Percentiles rank a stretch among this genome's conserved stretches.
These are phyloP conservation scores for Saccostrea echinata DNA, from an alignment of 1,140 invertebrate species.

Conservation along the genomic window DNA sequence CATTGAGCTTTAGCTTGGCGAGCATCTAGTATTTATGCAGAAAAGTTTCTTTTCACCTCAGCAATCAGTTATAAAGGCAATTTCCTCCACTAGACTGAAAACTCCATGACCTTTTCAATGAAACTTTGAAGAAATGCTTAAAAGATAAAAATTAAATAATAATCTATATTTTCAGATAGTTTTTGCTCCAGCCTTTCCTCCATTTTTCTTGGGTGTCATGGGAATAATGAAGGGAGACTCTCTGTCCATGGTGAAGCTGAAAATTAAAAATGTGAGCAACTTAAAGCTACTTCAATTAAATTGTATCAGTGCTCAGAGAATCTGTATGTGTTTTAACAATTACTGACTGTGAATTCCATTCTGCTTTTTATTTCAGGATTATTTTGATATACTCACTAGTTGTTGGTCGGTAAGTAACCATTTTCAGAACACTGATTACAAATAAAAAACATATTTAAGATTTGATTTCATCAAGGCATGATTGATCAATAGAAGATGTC, in stretches of 20 bases:
- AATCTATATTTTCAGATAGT: not conserved
- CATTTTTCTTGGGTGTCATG: constrained; percentile 16
- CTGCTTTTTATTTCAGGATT: not conserved
- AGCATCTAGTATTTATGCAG: too few species aligned
- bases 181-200: constrained; percentile 8
- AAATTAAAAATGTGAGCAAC: not conserved
- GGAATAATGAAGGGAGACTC: constrained; percentile 28
- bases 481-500: not conserved
- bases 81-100: too few species aligned
- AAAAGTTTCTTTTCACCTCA: too few species aligned
- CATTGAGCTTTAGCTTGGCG: too few species aligned
- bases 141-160: too few species aligned
- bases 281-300: not conserved
- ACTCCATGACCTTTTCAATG: too few species aligned
- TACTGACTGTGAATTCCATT: too few species aligned
- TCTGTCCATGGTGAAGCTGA: not conserved
- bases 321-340: not conserved
- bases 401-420: constrained; percentile 14
- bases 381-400: not conserved
- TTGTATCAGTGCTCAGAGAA: not conserved
- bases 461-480: not conserved
- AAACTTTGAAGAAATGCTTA: too few species aligned
- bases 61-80: too few species aligned
- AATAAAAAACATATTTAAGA: not conserved
- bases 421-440: not conserved